A percentile compares a stretch with the other conserved stretches of the same genome.
Conservation (phyloP, 1,140 invertebrate species). For the Mycetomoellerius zeteki region DNA sequence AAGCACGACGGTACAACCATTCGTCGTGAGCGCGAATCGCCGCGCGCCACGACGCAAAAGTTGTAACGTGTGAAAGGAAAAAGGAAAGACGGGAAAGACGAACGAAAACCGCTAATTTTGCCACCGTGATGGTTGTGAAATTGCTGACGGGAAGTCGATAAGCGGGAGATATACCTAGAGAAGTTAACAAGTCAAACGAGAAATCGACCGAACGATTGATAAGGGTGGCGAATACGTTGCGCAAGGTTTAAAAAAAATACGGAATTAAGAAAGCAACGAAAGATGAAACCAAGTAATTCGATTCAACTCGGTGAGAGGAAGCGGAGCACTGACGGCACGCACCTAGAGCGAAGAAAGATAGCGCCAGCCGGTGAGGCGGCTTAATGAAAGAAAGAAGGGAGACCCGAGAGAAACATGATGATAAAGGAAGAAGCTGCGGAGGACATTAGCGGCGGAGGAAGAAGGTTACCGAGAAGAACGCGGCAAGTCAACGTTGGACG, state of each 20-base stretch:
- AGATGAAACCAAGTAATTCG: slow-evolving; percentile 15
- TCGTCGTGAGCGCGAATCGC: slow-evolving; percentile 57
- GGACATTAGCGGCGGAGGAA: slow-evolving; percentile 60
- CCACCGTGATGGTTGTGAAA: slow-evolving; percentile 50
- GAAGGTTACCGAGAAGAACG: slow-evolving; percentile 67
- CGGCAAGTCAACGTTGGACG: slow-evolving; percentile 46
- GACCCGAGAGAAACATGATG: slow-evolving; percentile 50
- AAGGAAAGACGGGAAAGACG: slow-evolving; percentile 40
- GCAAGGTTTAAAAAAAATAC: slow-evolving; percentile 5
- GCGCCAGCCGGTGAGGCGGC: slow-evolving; percentile 56
- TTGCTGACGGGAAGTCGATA: slow-evolving; percentile 56
- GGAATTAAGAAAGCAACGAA: slow-evolving; percentile 25
- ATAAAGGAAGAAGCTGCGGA: slow-evolving; percentile 62
- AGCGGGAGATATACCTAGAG: slow-evolving; percentile 50
- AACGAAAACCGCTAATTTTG: slow-evolving; percentile 63
- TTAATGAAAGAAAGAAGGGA: slow-evolving; percentile 67
- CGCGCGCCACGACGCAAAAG: slow-evolving; percentile 46
- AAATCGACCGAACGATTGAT: slow-evolving; percentile 24
- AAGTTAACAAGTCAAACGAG: slow-evolving; percentile 37
- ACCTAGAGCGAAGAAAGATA: slow-evolving; percentile 54
- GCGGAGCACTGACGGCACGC: slow-evolving; percentile 20
- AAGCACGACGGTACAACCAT: slow-evolving; percentile 61
- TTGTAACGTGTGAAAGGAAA: slow-evolving; percentile 61
- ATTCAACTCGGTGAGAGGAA: slow-evolving; percentile 34
- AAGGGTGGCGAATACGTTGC: slow-evolving; percentile 27